Percentiles rank a stretch among this genome's conserved stretches.
Conservation (phyloP, 2,797 vertebrate species). For the Alfaro cultratus region DNA sequence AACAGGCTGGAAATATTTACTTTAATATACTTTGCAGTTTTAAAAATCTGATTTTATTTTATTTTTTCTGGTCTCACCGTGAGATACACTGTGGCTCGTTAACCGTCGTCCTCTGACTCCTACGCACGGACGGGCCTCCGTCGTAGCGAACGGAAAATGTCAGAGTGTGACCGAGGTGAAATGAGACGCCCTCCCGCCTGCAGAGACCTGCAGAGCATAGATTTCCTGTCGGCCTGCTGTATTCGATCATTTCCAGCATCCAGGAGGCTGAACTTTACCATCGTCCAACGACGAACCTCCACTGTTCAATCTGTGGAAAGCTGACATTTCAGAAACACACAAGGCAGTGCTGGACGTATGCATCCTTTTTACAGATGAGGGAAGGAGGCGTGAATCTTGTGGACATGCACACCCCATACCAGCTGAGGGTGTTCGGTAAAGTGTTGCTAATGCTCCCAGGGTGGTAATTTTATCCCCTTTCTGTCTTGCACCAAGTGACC, state of each 20-base stretch:
- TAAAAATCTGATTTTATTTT: not conserved
- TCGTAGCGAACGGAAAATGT: slow-evolving; percentile 52
- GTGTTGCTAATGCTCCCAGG: slow-evolving; percentile 22
- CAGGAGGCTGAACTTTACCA: slow-evolving; percentile 18
- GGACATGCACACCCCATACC: not conserved
- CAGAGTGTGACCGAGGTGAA: slow-evolving; percentile 51
- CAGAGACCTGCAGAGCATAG: slow-evolving; percentile 49
- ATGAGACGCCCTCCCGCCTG: slow-evolving; percentile 5
- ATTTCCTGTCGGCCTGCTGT: slow-evolving; percentile 56
- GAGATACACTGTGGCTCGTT: slow-evolving; percentile 16
- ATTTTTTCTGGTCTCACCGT: not conserved
- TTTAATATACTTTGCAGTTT: not conserved
- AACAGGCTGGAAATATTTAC: not conserved
- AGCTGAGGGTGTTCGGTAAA: not conserved
- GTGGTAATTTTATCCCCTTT: slow-evolving; percentile 41
- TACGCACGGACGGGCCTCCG: slow-evolving; percentile 18
- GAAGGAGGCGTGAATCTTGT: not conserved
- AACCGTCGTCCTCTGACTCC: slow-evolving; percentile 41
- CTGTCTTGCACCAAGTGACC: slow-evolving; percentile 31
- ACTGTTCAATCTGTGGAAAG: not conserved
- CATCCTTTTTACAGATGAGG: not conserved
- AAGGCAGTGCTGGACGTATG: not conserved
- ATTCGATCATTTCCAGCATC: slow-evolving; percentile 32
- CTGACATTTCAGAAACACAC: not conserved
- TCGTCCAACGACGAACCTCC: not conserved